A percentile compares a stretch with the other conserved stretches of the same genome.
phyloP scores from a whole-genome alignment of 2,113 vertebrate genomes.

The Bos javanicus region DNA sequence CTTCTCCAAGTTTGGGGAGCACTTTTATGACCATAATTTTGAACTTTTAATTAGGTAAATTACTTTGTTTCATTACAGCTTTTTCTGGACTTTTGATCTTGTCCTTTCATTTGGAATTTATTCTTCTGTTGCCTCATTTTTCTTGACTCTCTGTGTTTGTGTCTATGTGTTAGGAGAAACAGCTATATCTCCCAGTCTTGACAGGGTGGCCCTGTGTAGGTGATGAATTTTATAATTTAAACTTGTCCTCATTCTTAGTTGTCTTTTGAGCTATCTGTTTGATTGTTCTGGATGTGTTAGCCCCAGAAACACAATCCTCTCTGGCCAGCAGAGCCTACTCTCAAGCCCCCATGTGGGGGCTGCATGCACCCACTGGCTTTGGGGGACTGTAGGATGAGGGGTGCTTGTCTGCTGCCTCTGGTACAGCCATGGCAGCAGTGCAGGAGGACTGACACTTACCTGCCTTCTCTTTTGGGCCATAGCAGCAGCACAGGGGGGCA shows the following conservation, averaged over 20 bases:
- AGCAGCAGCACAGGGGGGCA: neutral
- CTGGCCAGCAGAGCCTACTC: neutral
- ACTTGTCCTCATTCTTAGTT: neutral
- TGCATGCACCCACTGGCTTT: neutral
- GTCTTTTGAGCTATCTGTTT: neutral
- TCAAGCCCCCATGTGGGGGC: neutral
- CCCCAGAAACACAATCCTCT: neutral
- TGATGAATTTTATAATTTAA: neutral
- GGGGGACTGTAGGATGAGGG: neutral
- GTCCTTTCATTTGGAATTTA: neutral
- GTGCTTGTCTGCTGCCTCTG: neutral
- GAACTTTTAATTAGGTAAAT: neutral
- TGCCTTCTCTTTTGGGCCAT: neutral
- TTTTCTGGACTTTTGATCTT: neutral
- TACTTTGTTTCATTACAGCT: neutral
- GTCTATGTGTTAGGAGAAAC: neutral
- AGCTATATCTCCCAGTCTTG: neutral
- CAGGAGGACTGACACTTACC: neutral
- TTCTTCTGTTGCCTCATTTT: neutral
- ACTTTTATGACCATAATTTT: neutral
- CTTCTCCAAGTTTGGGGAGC: neutral
- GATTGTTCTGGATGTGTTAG: neutral
- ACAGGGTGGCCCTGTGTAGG: neutral
- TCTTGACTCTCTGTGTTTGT: neutral
- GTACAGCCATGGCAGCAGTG: neutral